Evolutionary conservation across 2,888 invertebrate genomes (phyloP).

Genomic region (Orgyia antiqua): DNA sequence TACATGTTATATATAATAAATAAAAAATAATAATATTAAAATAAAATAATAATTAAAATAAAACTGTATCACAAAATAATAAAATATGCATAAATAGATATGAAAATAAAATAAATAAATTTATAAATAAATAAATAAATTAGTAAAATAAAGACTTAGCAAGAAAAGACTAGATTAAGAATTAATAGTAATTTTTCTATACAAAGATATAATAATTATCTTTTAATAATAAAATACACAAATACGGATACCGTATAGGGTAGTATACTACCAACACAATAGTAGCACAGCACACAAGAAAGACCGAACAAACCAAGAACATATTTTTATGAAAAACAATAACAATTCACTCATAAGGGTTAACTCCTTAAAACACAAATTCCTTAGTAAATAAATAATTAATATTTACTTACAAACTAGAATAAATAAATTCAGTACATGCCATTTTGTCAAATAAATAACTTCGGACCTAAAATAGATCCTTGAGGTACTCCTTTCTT

Average conservation of each 20-base stretch:
- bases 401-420: slow-evolving; percentile 52
- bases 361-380: slow-evolving; percentile 56
- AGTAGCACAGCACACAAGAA: slow-evolving; percentile 55
- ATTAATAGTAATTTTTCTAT: slow-evolving; percentile 12
- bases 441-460: slow-evolving; percentile 27
- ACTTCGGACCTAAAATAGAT: slow-evolving; percentile 30
- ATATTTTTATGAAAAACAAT: slow-evolving; percentile 60
- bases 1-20: slow-evolving; percentile 5
- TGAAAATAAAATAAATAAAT: slow-evolving; percentile 17
- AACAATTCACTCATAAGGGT: slow-evolving; percentile 41
- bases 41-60: slow-evolving; percentile 12
- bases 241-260: slow-evolving; percentile 74
- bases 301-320: slow-evolving; percentile 70
- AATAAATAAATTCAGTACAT: slow-evolving; percentile 57
- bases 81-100: slow-evolving; percentile 3
- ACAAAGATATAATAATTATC: slow-evolving; percentile 24
- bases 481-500: slow-evolving; percentile 33
- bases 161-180: slow-evolving; percentile 51
- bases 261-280: slow-evolving; percentile 65
- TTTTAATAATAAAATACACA: slow-evolving; percentile 58
- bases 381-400: slow-evolving; percentile 59
- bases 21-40: neutral
- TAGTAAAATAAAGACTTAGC: slow-evolving; percentile 41
- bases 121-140: slow-evolving; percentile 22
- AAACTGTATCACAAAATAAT: slow-evolving; percentile 16